phyloP scores from a whole-genome alignment of 92 coral and sea anemone genomes.

The Zoanthus gigantus region DNA sequence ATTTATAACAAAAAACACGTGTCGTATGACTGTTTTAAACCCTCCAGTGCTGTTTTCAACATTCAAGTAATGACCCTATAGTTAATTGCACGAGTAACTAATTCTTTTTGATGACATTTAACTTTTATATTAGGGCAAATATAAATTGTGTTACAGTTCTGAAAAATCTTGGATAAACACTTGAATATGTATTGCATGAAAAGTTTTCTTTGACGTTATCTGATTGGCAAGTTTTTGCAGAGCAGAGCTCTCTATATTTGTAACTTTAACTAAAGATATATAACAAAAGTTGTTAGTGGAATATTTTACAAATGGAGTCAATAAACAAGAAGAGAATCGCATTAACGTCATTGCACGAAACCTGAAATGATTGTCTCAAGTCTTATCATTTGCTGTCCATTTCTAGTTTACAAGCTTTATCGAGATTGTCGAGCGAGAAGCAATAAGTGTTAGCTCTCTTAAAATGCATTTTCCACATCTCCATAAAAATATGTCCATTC shows the following conservation, averaged over 20 bases:
- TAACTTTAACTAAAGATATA: not conserved
- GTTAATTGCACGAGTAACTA: not conserved
- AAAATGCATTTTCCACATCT: too few relatives aligned
- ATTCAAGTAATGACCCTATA: not conserved
- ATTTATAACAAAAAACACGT: conserved; percentile 32
- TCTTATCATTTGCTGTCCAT: not conserved
- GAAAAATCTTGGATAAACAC: not conserved
- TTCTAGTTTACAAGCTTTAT: too few relatives aligned
- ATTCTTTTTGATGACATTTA: not conserved
- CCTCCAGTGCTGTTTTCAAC: too few relatives aligned
- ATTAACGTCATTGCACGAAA: not conserved
- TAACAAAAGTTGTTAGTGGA: not conserved
- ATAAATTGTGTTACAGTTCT: not conserved
- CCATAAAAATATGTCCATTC: not conserved
- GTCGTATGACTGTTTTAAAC: not conserved
- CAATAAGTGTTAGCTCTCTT: too few relatives aligned
- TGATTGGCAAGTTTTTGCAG: not conserved
- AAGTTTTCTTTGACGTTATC: not conserved
- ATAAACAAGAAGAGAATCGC: not conserved
- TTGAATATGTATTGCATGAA: not conserved
- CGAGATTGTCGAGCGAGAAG: too few relatives aligned
- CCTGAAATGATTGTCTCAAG: not conserved
- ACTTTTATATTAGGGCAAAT: not conserved
- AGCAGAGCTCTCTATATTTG: not conserved
- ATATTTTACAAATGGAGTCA: not conserved